Evolutionary conservation across 2,888 invertebrate genomes (phyloP), one percentile per base, ranked within the genome.

Genomic region (Auanema sp.): DNA sequence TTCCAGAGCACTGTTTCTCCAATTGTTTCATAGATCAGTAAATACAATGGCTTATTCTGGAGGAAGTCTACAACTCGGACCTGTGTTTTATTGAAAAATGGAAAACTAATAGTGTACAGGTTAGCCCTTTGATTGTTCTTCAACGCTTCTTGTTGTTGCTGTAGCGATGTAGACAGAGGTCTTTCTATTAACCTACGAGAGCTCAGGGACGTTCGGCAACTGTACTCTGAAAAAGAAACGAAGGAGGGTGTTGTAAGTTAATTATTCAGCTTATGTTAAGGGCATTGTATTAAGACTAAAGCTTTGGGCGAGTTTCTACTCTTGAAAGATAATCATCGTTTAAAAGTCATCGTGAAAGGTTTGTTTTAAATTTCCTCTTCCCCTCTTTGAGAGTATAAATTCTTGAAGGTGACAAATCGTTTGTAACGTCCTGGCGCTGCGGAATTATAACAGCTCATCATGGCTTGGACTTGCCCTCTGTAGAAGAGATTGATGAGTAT

Each of bases 361-460:
- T 47, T 21, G 47, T 21, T 47, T 47, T 21, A 21, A 21, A 18
- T 47, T 21, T 3, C 10, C 21, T 47, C 47, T 47, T 21, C 43
- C 43, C 43, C 43, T 43, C 11, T 3, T 47, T 47, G 21, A 6
- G 3, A 47, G 47, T 10, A 21, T 3, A 3, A 47, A 5, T 47
- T 47, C 21, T 47, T 47, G 16, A 3, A 47, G 47, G 47, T 21
- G 16, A 16, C 47, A 5, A 21, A 47, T 18, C 16, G 16, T 47
- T 47, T 10, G 47, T 47, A 47, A 47, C 47, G 16, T 18, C 16
- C 47, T 47, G 47, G 47, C 47, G 47, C 47, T 47, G 47, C 21
- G 47, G 47, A 3, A 18, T 47, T 18, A 21, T 47, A 21, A 47
- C 47, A 47, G 47, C 47, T 47, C 47, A 47, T 21, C 47, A 47